Evolutionary conservation across 2,113 vertebrate genomes (phyloP).

Genomic region (Gulo gulo): DNA sequence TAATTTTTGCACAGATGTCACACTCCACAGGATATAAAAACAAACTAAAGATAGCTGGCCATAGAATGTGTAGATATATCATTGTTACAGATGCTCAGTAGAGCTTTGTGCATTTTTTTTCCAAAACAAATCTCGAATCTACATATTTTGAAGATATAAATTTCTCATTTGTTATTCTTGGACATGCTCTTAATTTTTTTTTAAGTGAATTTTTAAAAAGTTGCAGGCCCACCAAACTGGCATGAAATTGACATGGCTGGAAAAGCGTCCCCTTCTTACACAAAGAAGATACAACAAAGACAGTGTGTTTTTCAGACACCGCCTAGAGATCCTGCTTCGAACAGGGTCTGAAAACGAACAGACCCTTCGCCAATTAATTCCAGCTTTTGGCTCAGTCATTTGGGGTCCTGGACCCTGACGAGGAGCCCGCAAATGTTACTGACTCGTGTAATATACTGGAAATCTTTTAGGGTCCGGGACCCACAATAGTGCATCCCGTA

Average conservation of each 20-base stretch:
- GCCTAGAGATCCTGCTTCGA: background rate
- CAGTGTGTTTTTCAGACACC: background rate
- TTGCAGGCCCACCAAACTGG: constrained; percentile 51
- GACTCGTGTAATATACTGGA: background rate
- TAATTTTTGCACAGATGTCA: constrained; percentile 88
- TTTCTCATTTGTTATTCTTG: constrained; percentile 74
- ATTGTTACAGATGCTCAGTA: constrained; percentile 79
- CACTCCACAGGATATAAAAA: constrained; percentile 85
- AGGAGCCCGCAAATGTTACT: background rate
- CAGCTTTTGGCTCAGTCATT: constrained; percentile 1
- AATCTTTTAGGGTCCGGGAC: background rate
- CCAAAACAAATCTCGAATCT: constrained; percentile 79
- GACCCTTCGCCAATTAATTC: background rate
- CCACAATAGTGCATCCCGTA: background rate
- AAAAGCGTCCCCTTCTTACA: background rate
- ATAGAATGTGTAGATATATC: constrained; percentile 84
- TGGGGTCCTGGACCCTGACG: background rate
- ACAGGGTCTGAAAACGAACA: background rate
- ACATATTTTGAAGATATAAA: constrained; percentile 75
- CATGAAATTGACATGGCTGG: background rate
- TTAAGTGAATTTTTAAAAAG: constrained; percentile 42
- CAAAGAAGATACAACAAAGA: constrained; percentile 60
- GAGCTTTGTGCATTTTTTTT: constrained; percentile 72
- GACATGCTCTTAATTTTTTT: constrained; percentile 68
- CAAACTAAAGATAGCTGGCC: constrained; percentile 83